Conservation (phyloP, 2,113 vertebrate genomes). For the Protomyctophum bolini region DNA sequence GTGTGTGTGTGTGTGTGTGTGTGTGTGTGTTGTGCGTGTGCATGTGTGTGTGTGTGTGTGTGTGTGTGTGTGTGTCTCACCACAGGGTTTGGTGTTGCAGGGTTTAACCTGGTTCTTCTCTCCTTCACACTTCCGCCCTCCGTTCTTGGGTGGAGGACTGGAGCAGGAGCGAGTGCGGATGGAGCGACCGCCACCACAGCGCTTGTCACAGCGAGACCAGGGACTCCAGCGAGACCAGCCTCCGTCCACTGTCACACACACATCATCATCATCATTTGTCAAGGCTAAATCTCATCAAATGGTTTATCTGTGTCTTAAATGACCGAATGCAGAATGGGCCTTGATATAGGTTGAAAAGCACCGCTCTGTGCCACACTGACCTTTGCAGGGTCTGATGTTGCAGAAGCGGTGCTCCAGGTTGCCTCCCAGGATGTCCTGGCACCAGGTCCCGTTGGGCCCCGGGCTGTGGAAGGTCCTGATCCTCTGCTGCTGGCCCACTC, state of each 20-base stretch:
- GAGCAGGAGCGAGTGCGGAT: conserved; percentile 85
- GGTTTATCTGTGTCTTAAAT: too few species aligned
- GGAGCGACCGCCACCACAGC: conserved; percentile 84
- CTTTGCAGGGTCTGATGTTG: too few species aligned
- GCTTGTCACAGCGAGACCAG: conserved; percentile 88
- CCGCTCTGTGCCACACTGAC: too few species aligned
- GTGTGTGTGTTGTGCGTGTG: not conserved
- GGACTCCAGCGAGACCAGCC: conserved; percentile 89
- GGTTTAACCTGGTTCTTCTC: conserved; percentile 85
- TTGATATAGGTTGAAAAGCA: too few species aligned
- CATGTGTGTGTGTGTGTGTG: not conserved
- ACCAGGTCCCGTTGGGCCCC: too few species aligned
- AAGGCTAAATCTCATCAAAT: too few species aligned
- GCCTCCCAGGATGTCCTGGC: too few species aligned
- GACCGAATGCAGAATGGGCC: too few species aligned
- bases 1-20: not conserved
- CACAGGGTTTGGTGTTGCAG: conserved; percentile 86
- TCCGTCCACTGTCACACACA: conserved; percentile 78
- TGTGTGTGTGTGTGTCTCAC: conserved; percentile 62
- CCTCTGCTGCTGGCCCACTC: too few species aligned
- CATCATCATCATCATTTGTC: too few species aligned
- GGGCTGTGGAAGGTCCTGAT: too few species aligned
- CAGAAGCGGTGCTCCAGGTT: too few species aligned
- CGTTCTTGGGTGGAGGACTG: conserved; percentile 90
- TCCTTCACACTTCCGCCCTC: conserved; percentile 81